phyloP scores from a whole-genome alignment of 2,888 invertebrate genomes.

The Drosophila maculinotata region DNA sequence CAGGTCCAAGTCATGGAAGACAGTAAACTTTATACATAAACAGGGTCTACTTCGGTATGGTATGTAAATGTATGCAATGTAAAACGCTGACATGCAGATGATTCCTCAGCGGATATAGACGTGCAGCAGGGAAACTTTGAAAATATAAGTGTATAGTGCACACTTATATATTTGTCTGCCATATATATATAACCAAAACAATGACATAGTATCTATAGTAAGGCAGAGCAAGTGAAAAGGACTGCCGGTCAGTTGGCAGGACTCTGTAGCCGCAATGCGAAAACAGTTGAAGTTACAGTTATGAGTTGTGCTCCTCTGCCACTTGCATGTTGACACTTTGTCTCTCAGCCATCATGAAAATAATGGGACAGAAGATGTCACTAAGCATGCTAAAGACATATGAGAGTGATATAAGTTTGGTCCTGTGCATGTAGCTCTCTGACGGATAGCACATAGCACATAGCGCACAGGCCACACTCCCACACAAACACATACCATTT shows the following conservation, averaged over 20 bases:
- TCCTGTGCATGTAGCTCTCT: constrained; percentile 2
- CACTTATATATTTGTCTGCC: constrained; percentile 37
- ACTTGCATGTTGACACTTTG: constrained; percentile 78
- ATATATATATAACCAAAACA: constrained; percentile 34
- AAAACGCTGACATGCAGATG: constrained; percentile 43
- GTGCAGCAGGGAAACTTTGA: constrained; percentile 11
- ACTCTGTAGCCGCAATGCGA: constrained; percentile 44
- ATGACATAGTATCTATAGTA: constrained; percentile 61
- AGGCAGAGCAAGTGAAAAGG: constrained; percentile 30
- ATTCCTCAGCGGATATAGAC: constrained; percentile 6
- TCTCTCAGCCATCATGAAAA: constrained; percentile 81
- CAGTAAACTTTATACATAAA: constrained; percentile 34
- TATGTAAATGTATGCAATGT: constrained; percentile 55
- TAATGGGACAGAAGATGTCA: constrained; percentile 80
- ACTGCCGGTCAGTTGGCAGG: constrained; percentile 31
- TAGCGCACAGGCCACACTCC: background rate
- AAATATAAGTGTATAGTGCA: constrained; percentile 47
- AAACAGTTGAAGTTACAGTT: constrained; percentile 53
- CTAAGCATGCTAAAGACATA: constrained; percentile 70
- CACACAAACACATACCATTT: constrained; percentile 2
- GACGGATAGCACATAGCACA: constrained; percentile 2
- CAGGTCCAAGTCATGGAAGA: constrained; percentile 1
- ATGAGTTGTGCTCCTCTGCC: constrained; percentile 55
- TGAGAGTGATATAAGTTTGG: constrained; percentile 17
- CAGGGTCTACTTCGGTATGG: constrained; percentile 28